Conservation (phyloP, 2,888 invertebrate species). For the Perizoma affinitatum region DNA sequence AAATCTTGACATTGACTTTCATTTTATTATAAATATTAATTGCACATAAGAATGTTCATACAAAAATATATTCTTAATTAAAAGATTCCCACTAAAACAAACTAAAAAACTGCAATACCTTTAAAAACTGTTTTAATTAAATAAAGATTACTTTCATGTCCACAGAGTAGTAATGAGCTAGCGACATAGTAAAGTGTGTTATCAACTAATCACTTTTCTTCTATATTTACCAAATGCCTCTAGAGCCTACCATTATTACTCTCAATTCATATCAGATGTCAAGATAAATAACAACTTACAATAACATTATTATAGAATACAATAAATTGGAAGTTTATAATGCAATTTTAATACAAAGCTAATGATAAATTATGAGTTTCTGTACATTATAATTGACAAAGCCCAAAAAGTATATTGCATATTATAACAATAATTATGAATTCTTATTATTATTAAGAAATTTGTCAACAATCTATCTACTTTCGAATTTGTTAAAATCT, state of each 20-base stretch:
- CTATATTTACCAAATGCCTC: background rate
- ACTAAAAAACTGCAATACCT: slow-evolving; percentile 69
- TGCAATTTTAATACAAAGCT: slow-evolving; percentile 43
- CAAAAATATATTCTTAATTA: slow-evolving; percentile 83
- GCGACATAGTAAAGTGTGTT: background rate
- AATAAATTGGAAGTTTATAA: slow-evolving; percentile 27
- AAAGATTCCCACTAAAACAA: slow-evolving; percentile 78
- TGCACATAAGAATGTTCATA: slow-evolving; percentile 82
- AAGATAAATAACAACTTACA: slow-evolving; percentile 48
- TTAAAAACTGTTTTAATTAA: slow-evolving; percentile 30
- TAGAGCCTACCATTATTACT: slow-evolving; percentile 2
- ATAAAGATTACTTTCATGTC: slow-evolving; percentile 17
- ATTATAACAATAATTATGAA: slow-evolving; percentile 26
- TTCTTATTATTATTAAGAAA: slow-evolving; percentile 20
- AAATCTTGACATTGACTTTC: slow-evolving; percentile 66
- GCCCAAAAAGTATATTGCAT: slow-evolving; percentile 43
- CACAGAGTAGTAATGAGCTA: slow-evolving; percentile 12
- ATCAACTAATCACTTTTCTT: background rate
- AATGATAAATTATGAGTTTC: slow-evolving; percentile 34
- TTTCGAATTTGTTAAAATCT: slow-evolving; percentile 34
- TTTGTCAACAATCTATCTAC: slow-evolving; percentile 41
- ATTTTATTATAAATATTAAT: slow-evolving; percentile 82
- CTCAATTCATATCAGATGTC: slow-evolving; percentile 63
- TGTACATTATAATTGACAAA: slow-evolving; percentile 46
- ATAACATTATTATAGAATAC: slow-evolving; percentile 18